Base-by-base conservation (phyloP, 2,797 vertebrate species). In the Bucorvus abyssinicus region DNA sequence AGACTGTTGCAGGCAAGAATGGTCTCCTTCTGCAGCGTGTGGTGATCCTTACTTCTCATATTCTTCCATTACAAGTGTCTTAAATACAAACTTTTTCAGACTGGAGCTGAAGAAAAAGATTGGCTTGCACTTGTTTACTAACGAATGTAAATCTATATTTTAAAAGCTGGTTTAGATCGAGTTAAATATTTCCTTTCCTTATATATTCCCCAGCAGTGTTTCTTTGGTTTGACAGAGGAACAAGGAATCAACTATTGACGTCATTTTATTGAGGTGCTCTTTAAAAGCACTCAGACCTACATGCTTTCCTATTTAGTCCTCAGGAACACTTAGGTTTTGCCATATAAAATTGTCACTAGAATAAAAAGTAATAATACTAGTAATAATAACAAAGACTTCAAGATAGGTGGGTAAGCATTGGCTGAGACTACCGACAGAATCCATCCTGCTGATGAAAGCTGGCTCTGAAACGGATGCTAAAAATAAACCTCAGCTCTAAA, bases 401-500 rank as follows among this genome's bases (percentile, higher is more conserved):
- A 91, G 78, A 63, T 52, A 79, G 53, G 61, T 86, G 38, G 53
- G 23, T 69, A 60, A 91, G 56, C 60, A 68, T 12, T 92, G 74
- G 30, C 63, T 77, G 71, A 83, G 30, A 70, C 9, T 63, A 70
- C 73, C 3, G 7, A 80, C 71, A 92, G 87, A 95, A 92, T 70
- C 63, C 56, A 90, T 87, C 56, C 71, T 80, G 52, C 78, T 96
- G 88, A 40, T 87, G 88, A 87, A 91, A 95, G 49, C 56, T 95
- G 90, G 59, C 89, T 94, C 70, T 90, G 87, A 92, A 96, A 94
- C 26, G 53, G 55, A 68, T 85, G 90, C 92, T 90, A 95, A 94
- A 95, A 95, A 92, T 94, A 95, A 93, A 80, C 68, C 60, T 92
- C 87, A 93, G 45, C 95, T 96, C 95, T 91, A 92, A 87, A 95